phyloP scores from a whole-genome alignment of 30 jellyfish, hydroid and myxozoan species.

The Aurelia coerulea region DNA sequence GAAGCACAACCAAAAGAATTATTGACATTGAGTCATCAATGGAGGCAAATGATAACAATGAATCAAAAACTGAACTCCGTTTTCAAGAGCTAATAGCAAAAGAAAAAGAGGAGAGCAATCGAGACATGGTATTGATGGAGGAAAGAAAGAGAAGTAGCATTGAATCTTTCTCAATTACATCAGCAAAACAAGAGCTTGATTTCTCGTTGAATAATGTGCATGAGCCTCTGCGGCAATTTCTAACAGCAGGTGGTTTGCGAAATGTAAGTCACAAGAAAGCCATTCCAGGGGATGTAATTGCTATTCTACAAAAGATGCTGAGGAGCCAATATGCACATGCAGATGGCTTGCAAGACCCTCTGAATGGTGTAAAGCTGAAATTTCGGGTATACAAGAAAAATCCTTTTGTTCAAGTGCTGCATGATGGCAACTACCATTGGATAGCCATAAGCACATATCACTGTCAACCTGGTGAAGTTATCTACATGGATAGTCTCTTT shows the following conservation, averaged over 20 bases:
- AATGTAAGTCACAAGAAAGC: not conserved
- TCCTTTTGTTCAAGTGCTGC: constrained; percentile 43
- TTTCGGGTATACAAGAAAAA: not conserved
- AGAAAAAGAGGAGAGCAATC: too few relatives aligned
- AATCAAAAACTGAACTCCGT: too few relatives aligned
- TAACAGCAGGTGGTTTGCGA: constrained; percentile 10
- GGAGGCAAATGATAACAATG: too few relatives aligned
- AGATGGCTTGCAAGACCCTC: constrained; percentile 38
- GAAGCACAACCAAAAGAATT: not conserved
- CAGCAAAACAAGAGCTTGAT: too few relatives aligned
- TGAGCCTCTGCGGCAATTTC: constrained; percentile 13
- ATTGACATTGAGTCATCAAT: not conserved
- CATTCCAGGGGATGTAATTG: constrained; percentile 19
- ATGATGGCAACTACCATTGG: constrained; percentile 51
- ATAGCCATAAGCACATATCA: constrained; percentile 10
- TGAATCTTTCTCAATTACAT: too few relatives aligned
- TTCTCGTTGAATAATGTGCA: too few relatives aligned
- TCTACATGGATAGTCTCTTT: constrained; percentile 20
- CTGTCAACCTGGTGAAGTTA: constrained; percentile 9
- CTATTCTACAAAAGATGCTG: constrained; percentile 20
- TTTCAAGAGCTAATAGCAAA: too few relatives aligned
- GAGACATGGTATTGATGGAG: too few relatives aligned
- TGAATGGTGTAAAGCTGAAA: constrained; percentile 8
- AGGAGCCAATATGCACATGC: not conserved
- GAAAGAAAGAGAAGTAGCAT: too few relatives aligned